Evolutionary conservation across 1,140 invertebrate genomes (phyloP), one percentile per base, ranked within the genome.

Genomic region (Bombus fervidus): DNA sequence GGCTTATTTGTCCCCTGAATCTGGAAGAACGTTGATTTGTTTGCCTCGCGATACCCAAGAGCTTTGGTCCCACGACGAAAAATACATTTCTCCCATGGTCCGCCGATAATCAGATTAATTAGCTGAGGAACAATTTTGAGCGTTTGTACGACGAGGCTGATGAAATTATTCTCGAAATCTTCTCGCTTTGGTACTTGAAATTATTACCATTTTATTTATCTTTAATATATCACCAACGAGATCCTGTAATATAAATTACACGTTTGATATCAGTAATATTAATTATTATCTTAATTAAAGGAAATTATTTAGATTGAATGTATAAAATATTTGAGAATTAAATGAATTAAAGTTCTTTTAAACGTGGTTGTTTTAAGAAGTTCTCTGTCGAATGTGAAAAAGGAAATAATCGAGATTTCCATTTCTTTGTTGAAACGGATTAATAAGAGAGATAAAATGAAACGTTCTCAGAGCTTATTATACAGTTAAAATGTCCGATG

Each of bases 61-160:
- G n/a, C n/a, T 68, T 8, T 13, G 31, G 66, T 39, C 2, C 85
- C 85, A 82, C 91, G 90, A 91, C 91, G 93, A 93, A 94, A 93
- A 93, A 93, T 93, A 92, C 91, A 93, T 94, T 93, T 91, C 88
- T 90, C 86, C 86, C 80, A 69, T 83, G 87, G 82, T 28, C 28
- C 28, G 31, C 2, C 31, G 53, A 13, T 85, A 73, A 85, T 85
- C 57, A 53, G 68, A 85, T 85, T 47, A 72, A 85, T 85, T 81
- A 73, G 68, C 41, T 18, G 77, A 73, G 83, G 41, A 80, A 80
- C 57, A 47, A 57, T 81, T 85, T 81, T n/a, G 39, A 41, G 31
- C 34, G 83, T 80, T 73, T 72, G 53, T 8, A 53, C 80, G 39
- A 43, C 34, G 34, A 69, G 37, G 64, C 28, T 41, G 31, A 77